Conservation (phyloP, 1,140 invertebrate genomes). For the Drosophila cardini region DNA sequence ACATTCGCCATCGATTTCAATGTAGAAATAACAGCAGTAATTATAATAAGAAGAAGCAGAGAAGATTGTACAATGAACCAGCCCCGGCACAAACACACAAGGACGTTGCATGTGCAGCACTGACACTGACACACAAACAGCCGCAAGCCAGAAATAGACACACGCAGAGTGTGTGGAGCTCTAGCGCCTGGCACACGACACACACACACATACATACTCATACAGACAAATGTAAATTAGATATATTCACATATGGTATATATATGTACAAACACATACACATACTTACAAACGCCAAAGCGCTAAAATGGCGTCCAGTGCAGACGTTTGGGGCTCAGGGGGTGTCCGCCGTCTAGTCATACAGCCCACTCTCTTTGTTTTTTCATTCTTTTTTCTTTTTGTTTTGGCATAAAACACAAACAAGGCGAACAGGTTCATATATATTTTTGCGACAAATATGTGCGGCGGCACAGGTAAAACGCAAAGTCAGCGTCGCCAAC, state of each 20-base stretch:
- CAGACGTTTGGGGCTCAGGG: slow-evolving; percentile 31
- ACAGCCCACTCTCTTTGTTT: slow-evolving; percentile 51
- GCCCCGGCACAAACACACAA: slow-evolving; percentile 47
- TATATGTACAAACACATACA: slow-evolving; percentile 2
- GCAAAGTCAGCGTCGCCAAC: slow-evolving; percentile 47
- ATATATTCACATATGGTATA: background rate
- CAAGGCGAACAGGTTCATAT: slow-evolving; percentile 78
- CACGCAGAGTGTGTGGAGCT: slow-evolving; percentile 26
- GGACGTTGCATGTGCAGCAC: slow-evolving; percentile 57
- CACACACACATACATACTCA: background rate
- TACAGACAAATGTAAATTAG: slow-evolving; percentile 13
- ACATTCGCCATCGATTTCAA: slow-evolving; percentile 26
- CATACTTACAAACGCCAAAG: slow-evolving; percentile 5
- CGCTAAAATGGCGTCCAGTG: slow-evolving; percentile 59
- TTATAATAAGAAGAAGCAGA: background rate
- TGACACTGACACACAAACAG: slow-evolving; percentile 60
- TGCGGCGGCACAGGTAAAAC: slow-evolving; percentile 29
- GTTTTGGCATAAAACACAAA: slow-evolving; percentile 60
- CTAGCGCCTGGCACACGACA: slow-evolving; percentile 25
- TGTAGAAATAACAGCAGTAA: slow-evolving; percentile 1
- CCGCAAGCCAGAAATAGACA: slow-evolving; percentile 52
- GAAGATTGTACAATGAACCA: slow-evolving; percentile 48
- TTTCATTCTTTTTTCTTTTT: slow-evolving; percentile 52
- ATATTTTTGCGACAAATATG: slow-evolving; percentile 63
- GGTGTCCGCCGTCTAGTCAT: slow-evolving; percentile 39